A percentile compares a stretch with the other conserved stretches of the same genome.
These are phyloP conservation scores for Melanocharis versteri DNA, from an alignment of 2,113 vertebrate genomes.

Conservation along the genomic window DNA sequence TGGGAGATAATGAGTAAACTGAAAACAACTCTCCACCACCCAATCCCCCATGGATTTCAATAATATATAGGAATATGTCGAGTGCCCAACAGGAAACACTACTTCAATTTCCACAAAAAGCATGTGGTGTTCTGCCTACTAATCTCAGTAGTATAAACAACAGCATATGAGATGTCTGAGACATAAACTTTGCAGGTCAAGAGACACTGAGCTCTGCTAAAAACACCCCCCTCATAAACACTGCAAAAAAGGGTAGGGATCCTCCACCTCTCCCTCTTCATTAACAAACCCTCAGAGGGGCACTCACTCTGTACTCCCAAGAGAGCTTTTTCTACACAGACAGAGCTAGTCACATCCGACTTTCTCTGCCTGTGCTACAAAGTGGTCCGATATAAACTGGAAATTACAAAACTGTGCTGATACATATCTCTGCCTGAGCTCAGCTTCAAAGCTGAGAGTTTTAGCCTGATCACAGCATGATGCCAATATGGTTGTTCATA, in stretches of 20 bases:
- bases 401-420: neutral
- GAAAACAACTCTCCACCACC: neutral
- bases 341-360: neutral
- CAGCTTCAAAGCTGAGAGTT: neutral
- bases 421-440: neutral
- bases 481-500: neutral
- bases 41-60: neutral
- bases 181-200: neutral
- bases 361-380: too few species aligned
- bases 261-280: neutral
- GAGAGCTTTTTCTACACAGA: neutral
- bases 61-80: neutral
- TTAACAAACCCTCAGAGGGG: neutral
- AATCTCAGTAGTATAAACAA: neutral
- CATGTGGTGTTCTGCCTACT: neutral
- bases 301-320: neutral
- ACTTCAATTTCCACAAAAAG: neutral
- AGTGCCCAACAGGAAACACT: neutral
- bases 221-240: neutral
- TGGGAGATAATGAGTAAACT: neutral
- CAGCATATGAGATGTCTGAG: neutral
- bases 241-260: neutral
- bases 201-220: neutral
- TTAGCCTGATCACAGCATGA: neutral
- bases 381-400: neutral